These are phyloP conservation scores for Datnioides undecimradiatus DNA, from an alignment of 2,113 vertebrate species.

Conservation along the genomic window DNA sequence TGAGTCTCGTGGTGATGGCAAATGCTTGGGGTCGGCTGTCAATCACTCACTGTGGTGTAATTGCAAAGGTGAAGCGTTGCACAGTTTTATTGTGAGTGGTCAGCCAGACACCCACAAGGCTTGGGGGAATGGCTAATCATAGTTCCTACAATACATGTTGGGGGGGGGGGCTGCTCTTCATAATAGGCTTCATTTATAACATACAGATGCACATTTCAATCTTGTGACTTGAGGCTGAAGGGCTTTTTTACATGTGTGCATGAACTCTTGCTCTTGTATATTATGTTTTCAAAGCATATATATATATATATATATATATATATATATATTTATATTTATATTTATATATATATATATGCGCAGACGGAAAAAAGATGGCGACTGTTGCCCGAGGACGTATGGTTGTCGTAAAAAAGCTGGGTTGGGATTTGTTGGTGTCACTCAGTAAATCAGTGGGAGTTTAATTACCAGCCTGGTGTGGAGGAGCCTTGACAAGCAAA, in stretches of 20 bases:
- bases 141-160: constrained; percentile 35
- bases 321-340: constrained; percentile 46
- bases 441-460: constrained; percentile 97
- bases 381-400: constrained; percentile 90
- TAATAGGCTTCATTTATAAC: constrained; percentile 70
- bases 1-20: constrained; percentile 8
- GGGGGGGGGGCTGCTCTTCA: constrained; percentile 32
- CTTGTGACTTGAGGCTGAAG: constrained; percentile 65
- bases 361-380: constrained; percentile 74
- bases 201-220: constrained; percentile 60
- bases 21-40: constrained; percentile 69
- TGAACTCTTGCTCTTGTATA: constrained; percentile 34
- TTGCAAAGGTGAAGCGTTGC: constrained; percentile 77
- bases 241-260: constrained; percentile 28
- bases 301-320: constrained; percentile 46
- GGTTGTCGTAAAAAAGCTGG: constrained; percentile 94
- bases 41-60: constrained; percentile 80
- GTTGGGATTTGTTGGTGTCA: constrained; percentile 96
- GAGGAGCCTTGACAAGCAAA: constrained; percentile 87
- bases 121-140: constrained; percentile 74
- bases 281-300: constrained; percentile 49
- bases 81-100: constrained; percentile 82
- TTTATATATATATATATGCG: constrained; percentile 48
- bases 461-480: constrained; percentile 94
- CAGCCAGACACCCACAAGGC: constrained; percentile 70